A percentile compares a stretch with the other conserved stretches of the same genome.
Conservation (phyloP, 2,888 invertebrate species). For the Aproaerema taeniolella region DNA sequence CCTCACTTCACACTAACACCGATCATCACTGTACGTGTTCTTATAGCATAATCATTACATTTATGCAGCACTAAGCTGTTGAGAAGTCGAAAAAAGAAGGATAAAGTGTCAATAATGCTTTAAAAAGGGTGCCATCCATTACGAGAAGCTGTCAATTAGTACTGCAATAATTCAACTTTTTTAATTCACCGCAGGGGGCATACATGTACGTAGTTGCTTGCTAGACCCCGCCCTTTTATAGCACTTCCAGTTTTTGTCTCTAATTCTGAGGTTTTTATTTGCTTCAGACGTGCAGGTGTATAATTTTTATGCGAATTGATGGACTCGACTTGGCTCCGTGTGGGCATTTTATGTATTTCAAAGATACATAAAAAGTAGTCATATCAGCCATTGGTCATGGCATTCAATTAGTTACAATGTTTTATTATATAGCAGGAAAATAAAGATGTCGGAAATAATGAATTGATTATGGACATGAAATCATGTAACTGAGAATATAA, state of each 20-base stretch:
- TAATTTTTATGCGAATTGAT: slow-evolving; percentile 26
- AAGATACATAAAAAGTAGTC: background rate
- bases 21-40: no score
- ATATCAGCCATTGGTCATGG: no score
- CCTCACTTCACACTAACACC: no score
- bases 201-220: slow-evolving; percentile 4
- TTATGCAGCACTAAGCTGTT: background rate
- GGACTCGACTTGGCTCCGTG: slow-evolving; percentile 14
- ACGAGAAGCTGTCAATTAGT: slow-evolving; percentile 7
- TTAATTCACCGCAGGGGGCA: slow-evolving; percentile 3
- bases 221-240: slow-evolving; percentile 8
- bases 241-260: slow-evolving; percentile 9
- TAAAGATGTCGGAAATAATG: no score
- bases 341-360: slow-evolving; percentile 10
- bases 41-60: background rate
- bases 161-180: slow-evolving; percentile 7
- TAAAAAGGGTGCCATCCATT: slow-evolving; percentile 6
- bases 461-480: no score
- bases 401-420: no score
- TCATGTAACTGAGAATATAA: no score
- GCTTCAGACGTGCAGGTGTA: slow-evolving; percentile 14
- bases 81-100: slow-evolving; percentile 1
- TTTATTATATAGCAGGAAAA: no score
- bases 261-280: slow-evolving; percentile 5
- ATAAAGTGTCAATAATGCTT: slow-evolving; percentile 3